A percentile compares a stretch with the other conserved stretches of the same genome.
phyloP scores from a whole-genome alignment of 2,113 vertebrate genomes.

The Uria aalge region DNA sequence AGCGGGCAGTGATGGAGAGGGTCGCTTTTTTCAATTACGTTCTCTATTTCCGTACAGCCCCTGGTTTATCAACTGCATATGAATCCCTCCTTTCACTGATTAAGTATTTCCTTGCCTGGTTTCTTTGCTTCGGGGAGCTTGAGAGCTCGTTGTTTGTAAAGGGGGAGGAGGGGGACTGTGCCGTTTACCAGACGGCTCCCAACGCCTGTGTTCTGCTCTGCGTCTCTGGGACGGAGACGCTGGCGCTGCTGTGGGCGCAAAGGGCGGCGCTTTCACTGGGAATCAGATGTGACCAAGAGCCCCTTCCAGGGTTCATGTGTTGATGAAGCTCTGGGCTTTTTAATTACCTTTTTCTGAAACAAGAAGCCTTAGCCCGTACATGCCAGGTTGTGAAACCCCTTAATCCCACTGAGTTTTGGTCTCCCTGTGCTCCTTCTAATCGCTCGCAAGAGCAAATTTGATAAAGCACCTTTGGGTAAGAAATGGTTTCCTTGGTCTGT shows the following conservation, averaged over 20 bases:
- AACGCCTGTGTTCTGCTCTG: not conserved
- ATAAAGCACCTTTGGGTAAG: not conserved
- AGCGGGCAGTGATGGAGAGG: not conserved
- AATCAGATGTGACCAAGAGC: not conserved
- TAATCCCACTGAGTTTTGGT: not conserved
- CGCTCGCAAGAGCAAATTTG: not conserved
- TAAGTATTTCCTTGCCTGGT: not conserved
- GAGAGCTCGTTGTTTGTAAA: conserved; percentile 11
- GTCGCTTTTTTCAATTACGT: not conserved
- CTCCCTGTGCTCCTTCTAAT: not conserved
- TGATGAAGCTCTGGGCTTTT: not conserved
- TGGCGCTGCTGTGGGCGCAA: not conserved
- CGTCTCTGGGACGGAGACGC: not conserved
- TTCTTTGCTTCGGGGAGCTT: conserved; percentile 48
- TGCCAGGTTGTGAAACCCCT: not conserved
- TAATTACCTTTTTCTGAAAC: not conserved
- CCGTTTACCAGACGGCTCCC: not conserved
- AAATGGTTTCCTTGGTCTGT: not conserved
- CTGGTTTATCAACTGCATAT: not conserved
- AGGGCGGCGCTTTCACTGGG: not conserved
- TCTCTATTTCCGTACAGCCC: not conserved
- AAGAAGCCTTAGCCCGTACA: not conserved
- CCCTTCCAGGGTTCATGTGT: not conserved
- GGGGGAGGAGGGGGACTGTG: not conserved
- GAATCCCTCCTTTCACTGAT: conserved; percentile 7